A percentile compares a stretch with the other conserved stretches of the same genome.
These are phyloP conservation scores for Ia io DNA, from an alignment of 2,113 vertebrate species.

Conservation along the genomic window DNA sequence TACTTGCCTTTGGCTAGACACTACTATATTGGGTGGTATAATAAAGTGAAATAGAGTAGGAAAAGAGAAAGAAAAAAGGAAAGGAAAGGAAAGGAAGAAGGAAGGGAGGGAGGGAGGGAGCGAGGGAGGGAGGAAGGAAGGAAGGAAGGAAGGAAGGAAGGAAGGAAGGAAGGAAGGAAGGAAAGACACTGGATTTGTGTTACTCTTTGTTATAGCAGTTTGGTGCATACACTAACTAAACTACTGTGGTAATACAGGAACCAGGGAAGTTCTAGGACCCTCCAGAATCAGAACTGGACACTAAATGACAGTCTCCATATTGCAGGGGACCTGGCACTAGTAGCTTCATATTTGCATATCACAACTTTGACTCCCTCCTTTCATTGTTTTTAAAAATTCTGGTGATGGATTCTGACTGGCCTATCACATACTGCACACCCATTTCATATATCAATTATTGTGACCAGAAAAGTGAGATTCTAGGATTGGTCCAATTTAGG, in stretches of 20 bases:
- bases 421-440: neutral
- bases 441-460: neutral
- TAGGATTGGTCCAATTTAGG: neutral
- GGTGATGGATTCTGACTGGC: neutral
- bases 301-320: neutral
- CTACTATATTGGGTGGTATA: neutral
- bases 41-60: neutral
- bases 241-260: neutral
- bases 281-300: neutral
- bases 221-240: neutral
- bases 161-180: neutral
- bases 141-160: neutral
- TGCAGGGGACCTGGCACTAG: neutral
- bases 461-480: neutral
- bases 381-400: neutral
- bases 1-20: neutral
- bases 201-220: neutral
- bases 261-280: neutral
- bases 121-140: too few species aligned
- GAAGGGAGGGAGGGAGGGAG: too few species aligned
- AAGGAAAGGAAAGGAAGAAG: too few species aligned
- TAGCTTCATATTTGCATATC: neutral
- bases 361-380: neutral
- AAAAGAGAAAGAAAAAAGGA: neutral
- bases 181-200: neutral